A percentile compares a stretch with the other conserved stretches of the same genome.
Conservation (phyloP, 2,888 invertebrate genomes). For the Entomobrya multifasciata region DNA sequence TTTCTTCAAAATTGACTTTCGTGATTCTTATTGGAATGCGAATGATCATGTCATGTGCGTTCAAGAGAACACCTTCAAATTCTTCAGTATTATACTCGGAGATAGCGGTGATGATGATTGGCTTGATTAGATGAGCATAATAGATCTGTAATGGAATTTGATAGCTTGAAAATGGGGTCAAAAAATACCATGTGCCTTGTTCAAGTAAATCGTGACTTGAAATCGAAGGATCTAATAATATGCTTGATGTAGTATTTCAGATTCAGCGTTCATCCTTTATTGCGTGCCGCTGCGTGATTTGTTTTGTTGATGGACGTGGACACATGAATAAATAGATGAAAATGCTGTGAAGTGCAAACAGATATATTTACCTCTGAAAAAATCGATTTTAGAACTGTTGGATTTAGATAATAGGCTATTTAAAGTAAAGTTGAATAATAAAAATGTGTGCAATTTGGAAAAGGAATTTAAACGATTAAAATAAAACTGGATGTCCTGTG, state of each 20-base stretch:
- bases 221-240: slow-evolving; percentile 21
- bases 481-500: no score
- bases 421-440: no score
- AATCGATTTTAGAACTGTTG: neutral
- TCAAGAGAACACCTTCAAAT: slow-evolving; percentile 22
- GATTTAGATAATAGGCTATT: no score
- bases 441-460: no score
- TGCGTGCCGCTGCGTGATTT: neutral
- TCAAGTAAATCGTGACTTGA: slow-evolving; percentile 33
- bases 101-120: neutral
- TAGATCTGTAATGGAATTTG: neutral
- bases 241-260: neutral
- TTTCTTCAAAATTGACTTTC: no score
- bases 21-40: no score
- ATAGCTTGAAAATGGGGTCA: slow-evolving; percentile 5
- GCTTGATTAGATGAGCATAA: no score
- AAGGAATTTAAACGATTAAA: no score
- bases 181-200: slow-evolving; percentile 18
- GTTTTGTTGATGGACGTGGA: neutral
- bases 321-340: neutral
- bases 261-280: neutral
- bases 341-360: neutral
- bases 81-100: neutral
- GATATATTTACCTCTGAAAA: neutral
- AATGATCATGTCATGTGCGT: neutral